A percentile compares a stretch with the other conserved stretches of the same genome.
phyloP scores from a whole-genome alignment of 2,113 vertebrate species.

The human region DNA sequence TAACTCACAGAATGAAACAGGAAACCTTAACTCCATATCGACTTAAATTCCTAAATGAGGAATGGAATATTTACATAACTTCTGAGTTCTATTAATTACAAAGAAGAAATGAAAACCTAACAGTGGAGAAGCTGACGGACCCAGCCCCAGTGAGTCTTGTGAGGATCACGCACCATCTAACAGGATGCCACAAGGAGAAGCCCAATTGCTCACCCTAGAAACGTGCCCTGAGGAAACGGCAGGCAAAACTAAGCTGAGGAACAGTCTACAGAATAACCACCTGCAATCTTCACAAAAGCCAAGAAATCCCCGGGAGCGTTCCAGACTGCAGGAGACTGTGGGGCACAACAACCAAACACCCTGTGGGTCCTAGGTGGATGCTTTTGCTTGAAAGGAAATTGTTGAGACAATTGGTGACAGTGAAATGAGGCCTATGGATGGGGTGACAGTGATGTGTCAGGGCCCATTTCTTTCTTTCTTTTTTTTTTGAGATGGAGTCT shows the following conservation, averaged over 20 bases:
- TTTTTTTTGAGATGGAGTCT: too few species aligned
- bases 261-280: rapidly evolving
- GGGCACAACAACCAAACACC: background rate
- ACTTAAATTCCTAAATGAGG: background rate
- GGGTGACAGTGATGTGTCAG: rapidly evolving
- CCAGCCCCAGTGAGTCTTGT: rapidly evolving
- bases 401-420: rapidly evolving
- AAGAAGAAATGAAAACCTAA: background rate
- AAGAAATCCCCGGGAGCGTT: background rate
- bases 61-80: rapidly evolving
- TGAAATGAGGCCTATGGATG: background rate
- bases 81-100: background rate
- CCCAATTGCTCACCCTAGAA: background rate
- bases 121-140: rapidly evolving
- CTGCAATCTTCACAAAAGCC: background rate
- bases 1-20: background rate
- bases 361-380: too few species aligned
- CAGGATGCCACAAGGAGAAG: rapidly evolving
- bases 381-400: background rate
- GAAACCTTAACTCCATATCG: background rate
- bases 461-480: background rate
- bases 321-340: background rate
- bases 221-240: rapidly evolving
- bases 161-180: rapidly evolving
- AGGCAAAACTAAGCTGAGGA: too few species aligned